A percentile compares a stretch with the other conserved stretches of the same genome.
phyloP scores from a whole-genome alignment of 2,888 invertebrate species.

The Heteromurus nitidus region DNA sequence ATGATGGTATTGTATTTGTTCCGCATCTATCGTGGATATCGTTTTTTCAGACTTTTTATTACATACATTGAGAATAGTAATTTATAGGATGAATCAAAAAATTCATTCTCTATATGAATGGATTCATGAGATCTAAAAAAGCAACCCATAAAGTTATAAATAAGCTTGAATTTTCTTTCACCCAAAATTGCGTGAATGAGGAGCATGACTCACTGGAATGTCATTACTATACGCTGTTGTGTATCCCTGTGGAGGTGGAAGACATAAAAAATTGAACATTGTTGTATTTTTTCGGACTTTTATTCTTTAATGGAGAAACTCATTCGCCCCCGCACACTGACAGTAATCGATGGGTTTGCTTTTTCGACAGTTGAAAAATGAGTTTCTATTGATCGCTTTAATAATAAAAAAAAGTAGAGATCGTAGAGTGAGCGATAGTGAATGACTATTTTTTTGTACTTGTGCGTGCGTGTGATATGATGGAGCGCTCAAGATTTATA shows the following conservation, averaged over 20 bases:
- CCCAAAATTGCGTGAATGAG: conserved; percentile 14
- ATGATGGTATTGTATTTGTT: neutral
- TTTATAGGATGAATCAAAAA: conserved; percentile 39
- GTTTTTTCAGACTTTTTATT: neutral
- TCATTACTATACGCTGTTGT: neutral
- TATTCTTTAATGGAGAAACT: conserved; percentile 49
- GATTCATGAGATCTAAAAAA: conserved; percentile 45
- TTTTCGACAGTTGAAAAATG: conserved; percentile 68
- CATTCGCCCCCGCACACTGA: conserved; percentile 73
- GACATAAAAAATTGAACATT: conserved; percentile 47
- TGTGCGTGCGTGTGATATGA: conserved; percentile 18
- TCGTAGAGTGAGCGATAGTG: neutral
- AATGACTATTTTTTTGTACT: conserved; percentile 1
- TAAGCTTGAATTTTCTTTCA: too few species aligned
- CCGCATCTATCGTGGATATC: neutral
- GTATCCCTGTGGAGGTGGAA: conserved; percentile 9
- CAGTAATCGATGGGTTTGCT: conserved; percentile 73
- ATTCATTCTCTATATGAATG: too few species aligned
- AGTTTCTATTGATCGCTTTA: conserved; percentile 57
- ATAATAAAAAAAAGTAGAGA: neutral
- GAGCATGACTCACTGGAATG: conserved; percentile 7
- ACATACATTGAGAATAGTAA: conserved; percentile 5
- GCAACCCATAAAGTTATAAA: too few species aligned
- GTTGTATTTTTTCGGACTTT: conserved; percentile 33
- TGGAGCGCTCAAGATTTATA: conserved; percentile 27